These are phyloP conservation scores for Pegea sp. DNA, from an alignment of 23 tunicate species.

Conservation along the genomic window DNA sequence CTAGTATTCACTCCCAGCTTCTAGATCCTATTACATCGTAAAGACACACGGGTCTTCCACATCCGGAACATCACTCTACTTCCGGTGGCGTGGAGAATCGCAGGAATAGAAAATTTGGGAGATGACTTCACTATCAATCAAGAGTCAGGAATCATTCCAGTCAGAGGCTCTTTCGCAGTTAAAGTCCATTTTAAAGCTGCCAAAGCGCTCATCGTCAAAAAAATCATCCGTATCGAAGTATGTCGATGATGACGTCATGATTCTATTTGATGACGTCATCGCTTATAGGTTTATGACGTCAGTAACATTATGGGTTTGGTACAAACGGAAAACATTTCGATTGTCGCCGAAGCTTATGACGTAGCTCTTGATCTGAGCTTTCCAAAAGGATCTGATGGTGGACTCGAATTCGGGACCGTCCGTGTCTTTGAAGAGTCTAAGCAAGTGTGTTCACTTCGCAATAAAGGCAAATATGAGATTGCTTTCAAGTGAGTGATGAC, in stretches of 20 bases:
- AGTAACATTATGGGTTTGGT: slow-evolving; percentile 88
- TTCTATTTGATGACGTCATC: not conserved
- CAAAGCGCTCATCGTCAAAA: slow-evolving; percentile 76
- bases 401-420: slow-evolving; percentile 81
- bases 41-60: slow-evolving; percentile 54
- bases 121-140: slow-evolving; percentile 84
- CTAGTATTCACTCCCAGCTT: too few relatives aligned
- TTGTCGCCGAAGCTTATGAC: slow-evolving; percentile 94
- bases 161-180: slow-evolving; percentile 48
- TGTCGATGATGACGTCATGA: not conserved
- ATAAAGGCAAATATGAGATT: slow-evolving; percentile 96
- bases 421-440: slow-evolving; percentile 87
- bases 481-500: slow-evolving; percentile 47
- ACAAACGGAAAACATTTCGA: slow-evolving; percentile 78
- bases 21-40: slow-evolving; percentile 86
- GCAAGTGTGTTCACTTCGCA: slow-evolving; percentile 84
- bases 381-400: slow-evolving; percentile 97
- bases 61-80: slow-evolving; percentile 79
- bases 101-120: slow-evolving; percentile 98
- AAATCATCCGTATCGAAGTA: slow-evolving; percentile 75
- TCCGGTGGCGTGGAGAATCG: slow-evolving; percentile 81
- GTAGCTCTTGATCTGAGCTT: slow-evolving; percentile 97
- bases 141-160: slow-evolving; percentile 59
- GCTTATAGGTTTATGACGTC: slow-evolving; percentile 50
- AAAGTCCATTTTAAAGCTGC: slow-evolving; percentile 83